Base-by-base conservation (phyloP, 2,888 invertebrate genomes). In the Dastarcus helophoroides region DNA sequence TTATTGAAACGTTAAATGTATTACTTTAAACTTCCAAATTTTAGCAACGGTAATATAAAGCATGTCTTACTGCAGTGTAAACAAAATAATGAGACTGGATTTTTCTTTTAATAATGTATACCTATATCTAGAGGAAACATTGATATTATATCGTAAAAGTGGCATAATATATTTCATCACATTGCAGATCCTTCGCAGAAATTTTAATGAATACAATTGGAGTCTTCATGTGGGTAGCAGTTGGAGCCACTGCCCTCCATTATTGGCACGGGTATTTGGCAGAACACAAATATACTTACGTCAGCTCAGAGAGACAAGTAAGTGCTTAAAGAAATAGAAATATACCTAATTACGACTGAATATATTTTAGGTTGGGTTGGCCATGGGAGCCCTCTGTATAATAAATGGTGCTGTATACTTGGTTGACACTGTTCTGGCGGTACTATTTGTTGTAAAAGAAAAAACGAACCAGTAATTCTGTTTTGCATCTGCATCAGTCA, bases 161-260 rank as follows among this genome's bases (percentile, higher is more conserved):
- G 10, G 2, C 7, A n/a, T n/a, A n/a, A n/a, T n/a, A n/a, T n/a
- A 21, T 29, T 22, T 17, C 12, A 7, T 37, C 37, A 27, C 38
- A 42, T 63, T 62, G 21, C 62, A 88, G 88, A 39, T 76, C 78
- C 7, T 56, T 79, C 49, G 74, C 76, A 2, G 88, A 89, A 50
- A 76, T 85, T 35, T 73, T 89, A 40, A 88, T 88, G 88, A 88
- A 88, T 62, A 78, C 86, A 45, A 73, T 84, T 29, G 86, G 86
- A 1, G 76, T 81, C 40, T 76, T 88, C 61, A 65, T 88, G 68
- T 89, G 85, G 76, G 65, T 88, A 9, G 81, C 84, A 0, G 81
- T 85, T 24, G 88, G 86, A 2, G 86, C 82, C 0, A 83, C 83
- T 13, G 86, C 86, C 1, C 67, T 88, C 11, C 86, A 88, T 62